Percentiles rank a stretch among this genome's conserved stretches.
Evolutionary conservation across 2,113 vertebrate genomes (phyloP).

Genomic region (Seriola aureovittata): DNA sequence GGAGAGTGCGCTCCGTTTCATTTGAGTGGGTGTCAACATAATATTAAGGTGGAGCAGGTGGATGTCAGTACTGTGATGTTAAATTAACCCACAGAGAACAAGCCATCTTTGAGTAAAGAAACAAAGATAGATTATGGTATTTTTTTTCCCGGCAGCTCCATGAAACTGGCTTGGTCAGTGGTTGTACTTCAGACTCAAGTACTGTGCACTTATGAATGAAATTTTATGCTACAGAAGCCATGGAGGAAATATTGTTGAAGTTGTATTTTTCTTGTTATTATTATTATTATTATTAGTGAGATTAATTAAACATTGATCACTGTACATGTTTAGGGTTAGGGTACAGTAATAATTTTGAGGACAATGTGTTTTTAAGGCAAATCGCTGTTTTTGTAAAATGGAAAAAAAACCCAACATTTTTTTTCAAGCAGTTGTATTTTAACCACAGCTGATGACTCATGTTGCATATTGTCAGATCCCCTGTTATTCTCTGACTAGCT

Average conservation of each 20-base stretch:
- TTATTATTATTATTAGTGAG: background rate
- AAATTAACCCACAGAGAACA: conserved; percentile 11
- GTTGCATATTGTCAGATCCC: conserved; percentile 41
- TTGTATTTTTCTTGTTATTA: conserved; percentile 20
- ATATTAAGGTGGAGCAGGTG: conserved; percentile 54
- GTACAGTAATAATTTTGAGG: background rate
- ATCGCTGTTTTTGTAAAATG: background rate
- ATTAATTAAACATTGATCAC: background rate
- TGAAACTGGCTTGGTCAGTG: conserved; percentile 40
- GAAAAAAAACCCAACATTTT: background rate
- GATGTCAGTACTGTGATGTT: background rate
- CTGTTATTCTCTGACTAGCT: conserved; percentile 51
- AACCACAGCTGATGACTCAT: conserved; percentile 51
- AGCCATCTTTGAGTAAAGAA: conserved; percentile 3
- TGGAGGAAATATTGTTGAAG: background rate
- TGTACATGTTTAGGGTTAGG: background rate
- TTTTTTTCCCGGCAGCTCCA: conserved; percentile 28
- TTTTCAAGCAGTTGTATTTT: conserved; percentile 32
- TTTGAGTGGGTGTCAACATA: conserved; percentile 42
- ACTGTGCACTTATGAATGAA: conserved; percentile 20
- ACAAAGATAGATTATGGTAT: conserved; percentile 14
- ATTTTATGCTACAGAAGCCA: conserved; percentile 10
- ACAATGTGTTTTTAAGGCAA: background rate
- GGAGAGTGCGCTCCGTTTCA: conserved; percentile 40
- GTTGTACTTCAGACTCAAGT: conserved; percentile 32